Percentiles rank a stretch among this genome's conserved stretches.
These are phyloP conservation scores for Tursiops truncatus DNA, from an alignment of 2,113 vertebrate genomes.

Conservation along the genomic window DNA sequence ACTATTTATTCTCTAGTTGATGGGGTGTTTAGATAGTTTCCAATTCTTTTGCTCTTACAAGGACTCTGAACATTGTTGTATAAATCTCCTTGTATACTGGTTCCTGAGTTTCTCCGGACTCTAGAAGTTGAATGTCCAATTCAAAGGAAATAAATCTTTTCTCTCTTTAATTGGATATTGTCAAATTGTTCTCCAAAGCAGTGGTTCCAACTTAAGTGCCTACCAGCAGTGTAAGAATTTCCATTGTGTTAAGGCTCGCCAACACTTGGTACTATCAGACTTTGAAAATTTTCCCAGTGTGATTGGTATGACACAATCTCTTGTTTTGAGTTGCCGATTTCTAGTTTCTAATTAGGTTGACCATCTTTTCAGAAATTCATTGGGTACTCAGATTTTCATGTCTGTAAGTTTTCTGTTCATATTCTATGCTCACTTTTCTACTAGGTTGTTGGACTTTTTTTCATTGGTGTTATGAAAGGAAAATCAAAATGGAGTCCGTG, in stretches of 20 bases:
- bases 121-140: neutral
- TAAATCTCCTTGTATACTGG: neutral
- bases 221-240: neutral
- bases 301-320: neutral
- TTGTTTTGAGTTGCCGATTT: neutral
- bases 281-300: neutral
- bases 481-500: neutral
- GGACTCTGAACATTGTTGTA: neutral
- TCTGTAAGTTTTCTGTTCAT: neutral
- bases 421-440: neutral
- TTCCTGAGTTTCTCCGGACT: neutral
- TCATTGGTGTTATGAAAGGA: neutral
- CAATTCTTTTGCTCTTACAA: neutral
- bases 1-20: neutral
- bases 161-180: neutral
- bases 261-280: neutral
- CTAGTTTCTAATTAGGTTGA: neutral
- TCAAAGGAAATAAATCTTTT: neutral
- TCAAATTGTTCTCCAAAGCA: neutral
- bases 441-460: neutral
- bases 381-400: neutral
- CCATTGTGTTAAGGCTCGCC: neutral
- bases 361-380: neutral
- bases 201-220: neutral
- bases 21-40: neutral